Base-by-base conservation (phyloP, 2,888 invertebrate genomes). In the Pristionchus fissidentatus region DNA sequence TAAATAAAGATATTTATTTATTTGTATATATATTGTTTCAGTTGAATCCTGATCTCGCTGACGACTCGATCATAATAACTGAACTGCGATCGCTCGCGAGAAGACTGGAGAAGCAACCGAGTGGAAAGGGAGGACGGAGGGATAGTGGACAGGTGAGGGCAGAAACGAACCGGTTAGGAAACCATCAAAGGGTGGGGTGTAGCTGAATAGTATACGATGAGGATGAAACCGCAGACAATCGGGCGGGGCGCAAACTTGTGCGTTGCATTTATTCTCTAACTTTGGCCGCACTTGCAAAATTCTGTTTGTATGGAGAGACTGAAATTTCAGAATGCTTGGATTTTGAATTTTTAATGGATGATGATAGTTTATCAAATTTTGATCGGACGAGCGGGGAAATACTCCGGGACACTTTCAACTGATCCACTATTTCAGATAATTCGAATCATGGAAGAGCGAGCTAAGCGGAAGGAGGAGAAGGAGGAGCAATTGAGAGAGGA, bases 21-120 rank as follows among this genome's bases (percentile, higher is more conserved):
- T 26, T 29, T 1, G 32, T 55, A 29, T n/a, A 19, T 19, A 32
- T 29, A 32, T 49, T 1, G 13, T 57, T 79, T 4, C 57, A 79
- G 79, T 26, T 79, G 57, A 52, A 43, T 8, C 52, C 38, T 26
- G 79, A 79, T 26, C 38, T n/a, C 19, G n/a, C 79, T 22, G 79
- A 79, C 41, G 79, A 79, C 57, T 22, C 57, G 41, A 57, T 79
- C n/a, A 46, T 79, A 13, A n/a, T 57, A 29, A 57, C 79, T 5
- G 55, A 57, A 26, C 22, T 79, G 43, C 35, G 79, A 13, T 38
- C 55, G 15, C 29, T 79, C 13, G 10, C 19, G 38, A 79, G 79
- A 57, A 52, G 79, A 79, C 26, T 79, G n/a, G 79, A 79, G 57
- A 52, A 26, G 35, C 26, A 26, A 26, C 19, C 29, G n/a, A 26